Evolutionary conservation across 2,113 vertebrate genomes (phyloP), one percentile per base, ranked within the genome.

Genomic region (Sander lucioperca): DNA sequence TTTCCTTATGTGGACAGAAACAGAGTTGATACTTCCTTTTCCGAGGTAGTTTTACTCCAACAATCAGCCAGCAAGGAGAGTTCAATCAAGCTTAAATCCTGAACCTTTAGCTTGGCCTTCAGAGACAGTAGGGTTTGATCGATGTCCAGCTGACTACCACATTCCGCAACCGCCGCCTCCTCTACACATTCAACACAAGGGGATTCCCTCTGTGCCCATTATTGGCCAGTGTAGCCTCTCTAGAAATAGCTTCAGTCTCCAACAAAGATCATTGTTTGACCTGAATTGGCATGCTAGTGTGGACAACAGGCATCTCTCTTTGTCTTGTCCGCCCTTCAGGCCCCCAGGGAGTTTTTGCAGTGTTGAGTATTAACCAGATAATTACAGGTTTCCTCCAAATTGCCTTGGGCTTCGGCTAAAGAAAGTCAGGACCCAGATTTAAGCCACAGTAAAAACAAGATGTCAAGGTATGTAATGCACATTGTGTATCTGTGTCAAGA

Each of bases 261-360:
- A 79, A 77, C 84, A 90, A 80, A 90, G 86, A 21, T 91, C 90
- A 89, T 85, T 92, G 90, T 93, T 76, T 86, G 80, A 83, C 86
- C 66, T 82, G 66, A 88, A 61, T 61, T 68, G 57, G 68, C 79
- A 82, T 76, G 79, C 76, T 18, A 27, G 30, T 62, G 39, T n/a
- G 45, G 83, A 91, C 87, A 89, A 88, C 39, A 84, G 91, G 4
- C 82, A 66, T 89, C 71, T 78, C 13, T 79, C 83, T 93, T 89
- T 92, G 83, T 93, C 86, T 84, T 53, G 61, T 69, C 56, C 25
- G 25, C 57, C 70, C 33, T 68, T 74, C 48, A 71, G 61, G 45
- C 54, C 81, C 79, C 61, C 27, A 12, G 47, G 68, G 75, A 64
- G 74, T 2, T 50, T 86, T 67, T 48, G 36, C 75, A 58, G 65